Base-by-base conservation (phyloP, 2,797 vertebrate species). In the Acipenser oxyrinchus region DNA sequence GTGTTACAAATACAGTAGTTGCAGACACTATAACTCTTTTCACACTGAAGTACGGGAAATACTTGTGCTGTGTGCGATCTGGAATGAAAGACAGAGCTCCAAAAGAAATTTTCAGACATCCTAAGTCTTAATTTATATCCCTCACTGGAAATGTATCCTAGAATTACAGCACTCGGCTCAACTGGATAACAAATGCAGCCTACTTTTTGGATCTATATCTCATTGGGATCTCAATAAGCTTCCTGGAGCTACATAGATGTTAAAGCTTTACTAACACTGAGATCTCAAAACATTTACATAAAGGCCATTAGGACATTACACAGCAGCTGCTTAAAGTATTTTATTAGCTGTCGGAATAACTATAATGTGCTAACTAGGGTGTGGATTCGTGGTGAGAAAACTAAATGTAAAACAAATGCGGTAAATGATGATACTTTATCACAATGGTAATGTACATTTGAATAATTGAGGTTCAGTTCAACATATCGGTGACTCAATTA, bases 21-120 rank as follows among this genome's bases (percentile, higher is more conserved):
- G 77, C 80, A 83, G 83, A 84, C 83, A 87, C 83, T 82, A 86
- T 80, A 82, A 79, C 85, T 80, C 82, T 86, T 37, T 84, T 85
- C 83, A 86, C 77, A 76, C 68, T 75, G 83, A 83, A 86, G 86
- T 86, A 86, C 72, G 73, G 6, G 37, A n/a, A 72, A 77, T 12
- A 72, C 81, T 86, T 85, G 79, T 70, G 77, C 73, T 52, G 68
- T 78, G 73, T 80, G 78, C 73, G 70, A 82, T 80, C 76, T 69
- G 68, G 71, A 80, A 76, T 71, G 71, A 66, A 64, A 65, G 76
- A 70, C 68, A 69, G 66, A 73, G 71, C 58, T 64, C 23, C 11
- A 23, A 9, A 71, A 80, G 74, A 79, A 73, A 75, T 69, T 65
- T 72, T 66, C 65, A 74, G 77, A 77, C 82, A 82, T 75, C 76